Evolutionary conservation across 2,797 vertebrate genomes (phyloP), one percentile per base, ranked within the genome.

Genomic region (Tragopan temminckii): DNA sequence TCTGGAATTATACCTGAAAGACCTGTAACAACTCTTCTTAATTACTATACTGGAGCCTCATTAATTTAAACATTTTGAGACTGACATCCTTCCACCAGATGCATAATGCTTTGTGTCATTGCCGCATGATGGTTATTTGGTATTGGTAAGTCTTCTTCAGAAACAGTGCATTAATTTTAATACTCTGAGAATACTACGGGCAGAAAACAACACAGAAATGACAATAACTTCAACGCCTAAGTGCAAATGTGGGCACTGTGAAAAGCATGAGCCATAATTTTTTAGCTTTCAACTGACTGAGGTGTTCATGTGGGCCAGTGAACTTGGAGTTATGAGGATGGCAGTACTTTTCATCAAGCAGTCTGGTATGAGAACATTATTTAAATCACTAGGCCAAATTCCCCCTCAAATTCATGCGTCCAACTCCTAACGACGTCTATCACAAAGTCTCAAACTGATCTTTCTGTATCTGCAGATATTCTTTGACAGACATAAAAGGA

Each of bases 281-380:
- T 7, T 93, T 29, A 52, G 18, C 23, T 38, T 55, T 77, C 38
- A 35, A 0, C 5, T 69, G 36, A 1, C 7, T n/a, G 61, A 58
- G 17, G 6, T 11, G 5, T 23, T 1, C 5, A 43, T 21, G 38
- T 8, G 24, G 76, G 57, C n/a, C 50, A n/a, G 7, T 0, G 3
- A 67, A 17, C 16, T 59, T 33, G 71, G 14, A 38, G 11, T 40
- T 53, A 13, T 10, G 38, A 31, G 33, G 7, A 33, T 42, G 45
- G 27, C 29, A n/a, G 7, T 35, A 13, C 24, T 17, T 70, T 43
- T 45, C 5, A 1, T 48, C 72, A 79, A 75, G 45, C n/a, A 46
- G 8, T 15, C 6, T 23, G 63, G 17, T 20, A 4, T 9, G 27
- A 84, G 42, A 78, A 18, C 5, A 61, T 20, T 42, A 33, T 50